Percentiles rank a stretch among this genome's conserved stretches.
Evolutionary conservation across 2,888 invertebrate species (phyloP).

Genomic region (Fabriciana adippe): DNA sequence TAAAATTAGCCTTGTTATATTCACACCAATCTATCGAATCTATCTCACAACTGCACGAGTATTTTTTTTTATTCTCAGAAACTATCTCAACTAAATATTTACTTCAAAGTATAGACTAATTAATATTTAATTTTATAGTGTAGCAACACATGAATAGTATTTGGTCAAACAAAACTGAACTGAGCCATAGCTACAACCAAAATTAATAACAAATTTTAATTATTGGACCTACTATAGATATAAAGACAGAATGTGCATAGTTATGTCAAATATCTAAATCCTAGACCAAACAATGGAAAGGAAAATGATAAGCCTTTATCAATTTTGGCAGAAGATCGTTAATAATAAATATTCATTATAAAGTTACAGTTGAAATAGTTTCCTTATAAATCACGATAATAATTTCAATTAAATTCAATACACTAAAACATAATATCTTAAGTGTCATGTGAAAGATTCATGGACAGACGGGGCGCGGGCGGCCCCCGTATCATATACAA

Average conservation of each 20-base stretch:
- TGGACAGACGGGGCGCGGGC: constrained; percentile 1
- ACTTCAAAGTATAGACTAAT: background rate
- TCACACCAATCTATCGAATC: constrained; percentile 30
- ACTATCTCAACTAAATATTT: constrained; percentile 22
- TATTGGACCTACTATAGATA: too few relatives aligned
- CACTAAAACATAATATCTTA: constrained; percentile 7
- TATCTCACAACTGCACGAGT: constrained; percentile 43
- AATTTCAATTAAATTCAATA: constrained; percentile 35
- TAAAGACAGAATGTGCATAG: too few relatives aligned
- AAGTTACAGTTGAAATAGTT: constrained; percentile 15
- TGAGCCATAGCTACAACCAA: background rate
- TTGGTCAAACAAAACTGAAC: background rate
- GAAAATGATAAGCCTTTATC: too few relatives aligned
- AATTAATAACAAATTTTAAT: too few relatives aligned
- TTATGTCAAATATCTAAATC: too few relatives aligned
- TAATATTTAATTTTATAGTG: constrained; percentile 1
- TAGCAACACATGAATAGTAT: constrained; percentile 10
- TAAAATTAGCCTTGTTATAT: constrained; percentile 21
- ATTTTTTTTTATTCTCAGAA: constrained; percentile 29
- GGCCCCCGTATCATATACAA: constrained; percentile 21
- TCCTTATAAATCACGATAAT: constrained; percentile 5
- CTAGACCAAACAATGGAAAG: too few relatives aligned
- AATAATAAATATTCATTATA: background rate
- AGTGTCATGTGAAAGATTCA: constrained; percentile 20
- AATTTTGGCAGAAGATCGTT: too few relatives aligned